phyloP scores from a whole-genome alignment of 2,888 invertebrate genomes.

The Acanthosepion lycidas region DNA sequence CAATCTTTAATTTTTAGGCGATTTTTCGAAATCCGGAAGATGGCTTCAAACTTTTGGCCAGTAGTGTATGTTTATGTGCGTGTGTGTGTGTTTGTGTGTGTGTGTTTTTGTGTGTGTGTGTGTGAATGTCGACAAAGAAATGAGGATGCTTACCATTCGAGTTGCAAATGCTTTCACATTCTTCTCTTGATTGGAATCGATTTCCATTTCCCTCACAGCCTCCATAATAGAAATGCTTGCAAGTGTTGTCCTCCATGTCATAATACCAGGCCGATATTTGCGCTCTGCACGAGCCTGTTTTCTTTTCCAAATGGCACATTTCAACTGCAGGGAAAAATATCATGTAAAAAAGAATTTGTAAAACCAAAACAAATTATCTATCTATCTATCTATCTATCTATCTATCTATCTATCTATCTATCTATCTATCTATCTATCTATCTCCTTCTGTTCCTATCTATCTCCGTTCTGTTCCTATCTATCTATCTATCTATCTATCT shows the following conservation, averaged over 20 bases:
- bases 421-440: background rate
- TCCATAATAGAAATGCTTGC: constrained; percentile 83
- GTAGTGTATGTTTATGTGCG: too few relatives aligned
- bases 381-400: background rate
- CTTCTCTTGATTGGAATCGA: constrained; percentile 84
- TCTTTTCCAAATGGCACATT: background rate
- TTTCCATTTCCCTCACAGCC: constrained; percentile 74
- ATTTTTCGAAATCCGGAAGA: too few relatives aligned
- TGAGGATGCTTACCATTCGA: background rate
- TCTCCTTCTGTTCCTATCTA: too few relatives aligned
- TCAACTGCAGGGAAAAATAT: background rate
- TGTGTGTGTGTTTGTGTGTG: too few relatives aligned
- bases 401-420: background rate
- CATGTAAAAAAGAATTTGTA: background rate
- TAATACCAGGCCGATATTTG: constrained; percentile 62
- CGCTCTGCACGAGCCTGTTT: constrained; percentile 53
- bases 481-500: background rate
- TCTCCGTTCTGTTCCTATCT: too few relatives aligned
- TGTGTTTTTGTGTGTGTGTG: too few relatives aligned
- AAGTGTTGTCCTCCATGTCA: constrained; percentile 78
- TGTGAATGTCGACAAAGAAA: background rate
- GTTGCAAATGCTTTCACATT: constrained; percentile 80
- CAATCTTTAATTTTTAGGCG: too few relatives aligned
- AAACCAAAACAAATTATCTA: too few relatives aligned
- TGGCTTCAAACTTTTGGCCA: too few relatives aligned